Base-by-base conservation (phyloP, 2,113 vertebrate genomes). In the Phodopus roborovskii region DNA sequence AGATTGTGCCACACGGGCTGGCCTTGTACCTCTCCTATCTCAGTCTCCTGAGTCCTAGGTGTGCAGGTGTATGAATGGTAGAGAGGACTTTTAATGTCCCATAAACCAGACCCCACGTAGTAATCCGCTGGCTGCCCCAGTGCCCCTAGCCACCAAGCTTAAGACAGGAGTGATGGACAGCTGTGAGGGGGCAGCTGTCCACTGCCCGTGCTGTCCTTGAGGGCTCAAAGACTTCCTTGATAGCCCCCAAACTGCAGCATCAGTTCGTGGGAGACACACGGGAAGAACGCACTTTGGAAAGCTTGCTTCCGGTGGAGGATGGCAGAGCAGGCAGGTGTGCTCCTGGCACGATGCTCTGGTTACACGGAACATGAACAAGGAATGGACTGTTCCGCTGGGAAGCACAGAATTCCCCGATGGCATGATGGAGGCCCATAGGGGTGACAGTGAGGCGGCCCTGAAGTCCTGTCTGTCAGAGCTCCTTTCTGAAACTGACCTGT, bases 191-290 rank as follows among this genome's bases (percentile, higher is more conserved):
- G 2, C 9, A 12, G 9, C 13, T 1, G 28, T 92, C n/a, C 36
- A 2, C 6, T 56, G 4, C 45, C 17, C 62, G 66, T 5, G 13
- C 68, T 19, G 48, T 22, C 50, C 50, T 39, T 66, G 1, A 33
- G 53, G 28, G 8, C 60, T 22, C 4, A 39, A 50, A 45, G 4
- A 53, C 53, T 12, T 16, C 79, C 13, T 82, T 26, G 56, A 39
- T 4, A 4, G 3, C 50, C 9, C 26, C 78, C 11, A n/a, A n/a
- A 11, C 17, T n/a, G 33, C 10, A 53, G 78, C 78, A 22, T 81
- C 36, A 1, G 53, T 26, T 12, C 0, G 1, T 60, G 53, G 53
- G 5, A 11, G 11, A 2, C 36, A 56, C 19, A 50, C 11, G 0
- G 13, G 33, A 4, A 48, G 42, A 74, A 58, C 10, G 84, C 39